Percentiles rank a stretch among this genome's conserved stretches.
Evolutionary conservation across 2,888 invertebrate species (phyloP).

Genomic region (Orthonychiurus folsomi): DNA sequence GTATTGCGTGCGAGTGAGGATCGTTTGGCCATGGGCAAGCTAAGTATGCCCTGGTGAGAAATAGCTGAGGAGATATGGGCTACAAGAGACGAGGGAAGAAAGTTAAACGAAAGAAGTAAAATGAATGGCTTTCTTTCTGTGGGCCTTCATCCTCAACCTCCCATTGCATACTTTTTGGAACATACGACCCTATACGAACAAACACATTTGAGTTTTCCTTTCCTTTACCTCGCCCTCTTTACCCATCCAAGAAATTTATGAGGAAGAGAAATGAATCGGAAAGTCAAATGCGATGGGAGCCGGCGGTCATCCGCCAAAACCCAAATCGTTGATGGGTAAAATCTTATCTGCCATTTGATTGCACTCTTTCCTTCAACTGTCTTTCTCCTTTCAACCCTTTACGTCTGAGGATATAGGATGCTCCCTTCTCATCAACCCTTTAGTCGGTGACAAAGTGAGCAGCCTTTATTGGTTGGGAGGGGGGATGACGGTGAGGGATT

Average conservation of each 20-base stretch:
- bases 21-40: too few relatives aligned
- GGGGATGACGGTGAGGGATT: too few relatives aligned
- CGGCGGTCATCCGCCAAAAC: neutral
- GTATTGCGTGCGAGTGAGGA: too few relatives aligned
- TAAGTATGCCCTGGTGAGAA: too few relatives aligned
- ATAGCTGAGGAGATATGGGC: neutral
- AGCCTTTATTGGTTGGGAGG: too few relatives aligned
- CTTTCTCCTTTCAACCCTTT: neutral
- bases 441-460: too few relatives aligned
- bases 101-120: neutral
- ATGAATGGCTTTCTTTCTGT: neutral
- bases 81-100: neutral
- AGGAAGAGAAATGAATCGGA: neutral
- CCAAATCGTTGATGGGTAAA: neutral
- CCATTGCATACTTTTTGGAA: neutral
- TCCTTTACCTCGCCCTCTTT: too few relatives aligned
- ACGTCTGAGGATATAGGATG: too few relatives aligned
- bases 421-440: too few relatives aligned
- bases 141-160: neutral
- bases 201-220: too few relatives aligned
- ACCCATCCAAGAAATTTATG: neutral
- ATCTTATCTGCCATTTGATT: neutral
- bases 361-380: neutral
- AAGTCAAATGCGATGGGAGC: neutral
- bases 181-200: too few relatives aligned